Evolutionary conservation across 2,113 vertebrate genomes (phyloP), one percentile per base, ranked within the genome.

Genomic region (Pluvialis apricaria): DNA sequence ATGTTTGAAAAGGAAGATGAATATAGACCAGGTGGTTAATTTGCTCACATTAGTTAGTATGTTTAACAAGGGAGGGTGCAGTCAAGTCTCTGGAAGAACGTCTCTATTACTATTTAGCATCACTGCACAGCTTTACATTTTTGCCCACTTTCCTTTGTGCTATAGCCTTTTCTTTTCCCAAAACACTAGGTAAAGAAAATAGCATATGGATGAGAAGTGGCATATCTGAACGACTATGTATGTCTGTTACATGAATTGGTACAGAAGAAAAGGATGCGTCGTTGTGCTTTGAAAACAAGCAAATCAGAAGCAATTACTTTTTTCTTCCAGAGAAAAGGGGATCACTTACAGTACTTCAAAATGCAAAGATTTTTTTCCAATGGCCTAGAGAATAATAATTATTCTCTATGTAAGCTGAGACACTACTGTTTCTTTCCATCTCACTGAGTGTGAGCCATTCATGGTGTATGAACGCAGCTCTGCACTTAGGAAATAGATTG

Each of bases 21-120:
- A 79, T 91, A 25, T 44, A 89, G 83, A 84, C 65, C 81, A 95
- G 92, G 88, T 94, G 82, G 88, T 94, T 94, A 96, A 94, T 96
- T 96, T 90, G 21, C 77, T 92, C 57, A 45, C 62, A 72, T 95
- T 93, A 87, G 84, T 96, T 92, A 72, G 11, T 70, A 87, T n/a
- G 77, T 79, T 92, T 94, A 92, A 94, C 73, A 79, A 95, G 86
- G 76, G 84, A 92, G 54, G n/a, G 29, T 72, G 65, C 65, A 65
- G 51, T 78, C 66, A 83, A 60, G 69, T 69, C 45, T 91, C 86
- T 87, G 49, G 73, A 87, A 94, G 95, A 95, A 91, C 47, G 54
- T 94, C 73, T 97, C 52, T 76, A 52, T 87, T 80, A 29, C 61
- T 79, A 3, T 88, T 96, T 75, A 78, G 11, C 32, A 83, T 32